Conservation (phyloP, 2,888 invertebrate species). For the Periphyllus acericola region DNA sequence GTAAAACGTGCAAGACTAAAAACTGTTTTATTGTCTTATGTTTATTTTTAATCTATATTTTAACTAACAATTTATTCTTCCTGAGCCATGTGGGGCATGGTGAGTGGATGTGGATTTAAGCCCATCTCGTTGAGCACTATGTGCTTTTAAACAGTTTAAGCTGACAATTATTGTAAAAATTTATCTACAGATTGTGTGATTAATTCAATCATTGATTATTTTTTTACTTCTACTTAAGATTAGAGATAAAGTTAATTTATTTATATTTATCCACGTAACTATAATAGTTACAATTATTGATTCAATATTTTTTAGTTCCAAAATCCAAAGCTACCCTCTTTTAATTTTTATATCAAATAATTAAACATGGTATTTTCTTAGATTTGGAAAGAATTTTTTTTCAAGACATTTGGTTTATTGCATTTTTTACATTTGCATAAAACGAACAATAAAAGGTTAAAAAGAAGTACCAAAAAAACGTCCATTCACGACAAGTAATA, state of each 20-base stretch:
- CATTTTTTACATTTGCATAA: not conserved
- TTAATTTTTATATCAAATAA: not conserved
- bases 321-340: not conserved
- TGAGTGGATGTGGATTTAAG: no score
- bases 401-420: not conserved
- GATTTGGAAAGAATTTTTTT: not conserved
- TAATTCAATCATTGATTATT: no score
- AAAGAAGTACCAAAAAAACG: conserved; percentile 14
- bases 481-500: conserved; percentile 16
- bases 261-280: no score
- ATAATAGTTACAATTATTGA: not conserved
- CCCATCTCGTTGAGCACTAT: no score
- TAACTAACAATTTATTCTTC: no score
- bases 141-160: no score
- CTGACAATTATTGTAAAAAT: no score
- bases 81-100: no score
- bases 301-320: not conserved
- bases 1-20: not conserved
- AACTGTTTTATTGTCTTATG: not conserved
- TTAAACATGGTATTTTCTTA: not conserved
- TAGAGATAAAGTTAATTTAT: no score
- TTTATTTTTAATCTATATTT: not conserved
- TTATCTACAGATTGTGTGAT: no score
- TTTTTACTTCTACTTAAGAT: no score
- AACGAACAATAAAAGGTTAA: conserved; percentile 27